Percentiles rank a stretch among this genome's conserved stretches.
Conservation (phyloP, 2,888 invertebrate species). For the Axea sp. region DNA sequence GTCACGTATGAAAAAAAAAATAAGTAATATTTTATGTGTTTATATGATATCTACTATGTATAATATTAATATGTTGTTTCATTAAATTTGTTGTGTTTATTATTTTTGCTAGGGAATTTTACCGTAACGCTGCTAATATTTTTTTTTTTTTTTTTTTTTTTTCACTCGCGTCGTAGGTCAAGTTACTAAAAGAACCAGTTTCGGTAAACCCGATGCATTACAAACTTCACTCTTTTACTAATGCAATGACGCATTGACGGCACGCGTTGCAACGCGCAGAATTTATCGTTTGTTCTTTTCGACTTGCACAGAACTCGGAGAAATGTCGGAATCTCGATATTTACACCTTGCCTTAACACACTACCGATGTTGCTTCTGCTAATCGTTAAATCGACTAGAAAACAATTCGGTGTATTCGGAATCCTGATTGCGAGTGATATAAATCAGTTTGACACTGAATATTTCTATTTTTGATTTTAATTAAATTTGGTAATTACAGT, state of each 20-base stretch:
- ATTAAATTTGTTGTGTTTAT: no score
- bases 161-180: constrained; percentile 1
- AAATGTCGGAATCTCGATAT: constrained; percentile 52
- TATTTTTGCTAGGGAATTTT: neutral
- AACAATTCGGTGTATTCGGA: constrained; percentile 21
- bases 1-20: no score
- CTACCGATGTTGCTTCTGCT: constrained; percentile 23
- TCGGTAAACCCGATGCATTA: constrained; percentile 6
- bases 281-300: constrained; percentile 50
- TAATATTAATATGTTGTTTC: no score
- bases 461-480: no score
- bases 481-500: no score
- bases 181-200: constrained; percentile 7
- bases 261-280: constrained; percentile 47
- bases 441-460: neutral
- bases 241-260: constrained; percentile 34
- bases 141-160: constrained; percentile 7
- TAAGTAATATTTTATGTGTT: no score
- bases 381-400: constrained; percentile 23
- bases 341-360: constrained; percentile 35
- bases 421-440: constrained; percentile 5
- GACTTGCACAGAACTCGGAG: constrained; percentile 21
- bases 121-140: constrained; percentile 18
- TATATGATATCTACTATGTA: no score
- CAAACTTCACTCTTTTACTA: constrained; percentile 11